These are phyloP conservation scores for Drosophila setosimentum DNA, from an alignment of 2,888 invertebrate species.

Conservation along the genomic window DNA sequence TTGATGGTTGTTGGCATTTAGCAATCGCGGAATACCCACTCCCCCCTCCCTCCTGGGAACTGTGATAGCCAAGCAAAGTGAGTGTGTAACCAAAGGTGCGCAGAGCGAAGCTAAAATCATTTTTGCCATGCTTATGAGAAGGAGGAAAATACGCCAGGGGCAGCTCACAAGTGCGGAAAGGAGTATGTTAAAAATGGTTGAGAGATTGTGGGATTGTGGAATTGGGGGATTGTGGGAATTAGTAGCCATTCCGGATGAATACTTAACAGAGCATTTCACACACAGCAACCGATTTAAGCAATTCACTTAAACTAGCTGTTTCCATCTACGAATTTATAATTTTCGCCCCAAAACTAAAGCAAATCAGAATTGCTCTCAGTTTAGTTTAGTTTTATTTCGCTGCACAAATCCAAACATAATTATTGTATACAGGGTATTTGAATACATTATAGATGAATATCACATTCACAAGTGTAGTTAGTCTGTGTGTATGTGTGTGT, in stretches of 20 bases:
- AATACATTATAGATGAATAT: background rate
- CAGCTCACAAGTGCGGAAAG: constrained; percentile 9
- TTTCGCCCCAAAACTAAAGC: background rate
- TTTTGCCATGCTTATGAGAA: constrained; percentile 23
- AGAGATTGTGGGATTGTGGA: background rate
- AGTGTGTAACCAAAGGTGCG: constrained; percentile 49
- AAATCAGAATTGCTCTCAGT: background rate
- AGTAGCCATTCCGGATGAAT: constrained; percentile 24
- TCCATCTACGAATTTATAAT: background rate
- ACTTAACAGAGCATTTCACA: constrained; percentile 11
- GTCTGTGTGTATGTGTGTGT: background rate
- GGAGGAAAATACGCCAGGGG: background rate
- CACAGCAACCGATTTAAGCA: constrained; percentile 16
- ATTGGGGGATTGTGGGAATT: background rate
- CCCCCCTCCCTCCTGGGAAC: background rate
- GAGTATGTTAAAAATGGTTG: background rate
- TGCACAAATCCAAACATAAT: background rate
- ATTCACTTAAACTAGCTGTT: constrained; percentile 23
- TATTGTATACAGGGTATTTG: background rate
- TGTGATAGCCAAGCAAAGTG: constrained; percentile 30
- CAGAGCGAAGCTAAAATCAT: constrained; percentile 42
- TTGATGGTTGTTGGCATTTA: constrained; percentile 43
- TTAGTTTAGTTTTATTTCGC: background rate
- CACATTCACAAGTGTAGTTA: too few relatives aligned
- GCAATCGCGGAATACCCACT: constrained; percentile 38